phyloP scores from a whole-genome alignment of 2,797 vertebrate species.

The Periparus ater region DNA sequence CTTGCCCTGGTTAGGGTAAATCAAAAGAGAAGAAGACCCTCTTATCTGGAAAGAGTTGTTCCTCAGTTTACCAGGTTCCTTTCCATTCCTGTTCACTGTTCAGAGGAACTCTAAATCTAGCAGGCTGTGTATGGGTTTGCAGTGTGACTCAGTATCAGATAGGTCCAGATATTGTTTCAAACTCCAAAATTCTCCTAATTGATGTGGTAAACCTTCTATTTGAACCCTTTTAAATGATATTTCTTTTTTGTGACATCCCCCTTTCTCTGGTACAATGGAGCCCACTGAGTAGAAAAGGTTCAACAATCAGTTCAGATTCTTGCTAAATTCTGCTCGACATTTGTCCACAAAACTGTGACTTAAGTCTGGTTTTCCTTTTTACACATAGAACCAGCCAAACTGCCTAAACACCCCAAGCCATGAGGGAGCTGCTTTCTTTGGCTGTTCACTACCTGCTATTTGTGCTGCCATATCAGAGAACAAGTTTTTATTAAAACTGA shows the following conservation, averaged over 20 bases:
- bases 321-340: not conserved
- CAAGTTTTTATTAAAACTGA: not conserved
- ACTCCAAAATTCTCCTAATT: not conserved
- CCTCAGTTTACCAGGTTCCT: not conserved
- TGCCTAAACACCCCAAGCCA: not conserved
- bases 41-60: not conserved
- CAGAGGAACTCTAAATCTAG: not conserved
- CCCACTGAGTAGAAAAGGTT: not conserved
- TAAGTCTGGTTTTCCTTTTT: not conserved
- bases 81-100: not conserved
- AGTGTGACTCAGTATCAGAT: not conserved
- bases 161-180: not conserved
- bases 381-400: not conserved
- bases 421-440: not conserved
- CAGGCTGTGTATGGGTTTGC: not conserved
- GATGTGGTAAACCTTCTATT: not conserved
- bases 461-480: not conserved
- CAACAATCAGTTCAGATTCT: not conserved
- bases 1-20: not conserved
- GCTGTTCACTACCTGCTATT: not conserved
- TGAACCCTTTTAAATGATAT: not conserved
- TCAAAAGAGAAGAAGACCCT: not conserved
- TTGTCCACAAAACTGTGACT: not conserved
- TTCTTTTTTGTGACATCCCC: not conserved
- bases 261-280: not conserved